A percentile compares a stretch with the other conserved stretches of the same genome.
These are phyloP conservation scores for Volucella inanis DNA, from an alignment of 2,888 invertebrate genomes.

Conservation along the genomic window DNA sequence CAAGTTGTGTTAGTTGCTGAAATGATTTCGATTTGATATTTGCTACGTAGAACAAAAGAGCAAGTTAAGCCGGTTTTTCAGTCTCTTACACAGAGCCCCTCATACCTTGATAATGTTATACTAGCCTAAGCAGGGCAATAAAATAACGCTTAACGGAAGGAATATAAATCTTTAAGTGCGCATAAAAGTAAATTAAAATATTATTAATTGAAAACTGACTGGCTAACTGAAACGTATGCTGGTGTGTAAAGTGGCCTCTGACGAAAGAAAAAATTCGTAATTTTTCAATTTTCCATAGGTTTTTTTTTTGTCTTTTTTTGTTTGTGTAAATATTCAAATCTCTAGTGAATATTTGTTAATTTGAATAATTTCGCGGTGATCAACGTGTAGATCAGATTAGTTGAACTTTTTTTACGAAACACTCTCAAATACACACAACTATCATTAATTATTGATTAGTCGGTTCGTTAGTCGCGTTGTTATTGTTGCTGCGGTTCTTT, in stretches of 20 bases:
- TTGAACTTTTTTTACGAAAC: slow-evolving; percentile 55
- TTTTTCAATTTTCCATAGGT: not conserved
- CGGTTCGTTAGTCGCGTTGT: slow-evolving; percentile 14
- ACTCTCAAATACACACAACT: slow-evolving; percentile 10
- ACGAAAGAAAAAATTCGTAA: slow-evolving; percentile 31
- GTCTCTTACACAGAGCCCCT: slow-evolving; percentile 28
- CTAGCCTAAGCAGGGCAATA: slow-evolving; percentile 29
- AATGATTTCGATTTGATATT: slow-evolving; percentile 52
- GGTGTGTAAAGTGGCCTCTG: not conserved
- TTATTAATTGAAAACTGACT: slow-evolving; percentile 16
- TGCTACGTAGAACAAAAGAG: slow-evolving; percentile 56
- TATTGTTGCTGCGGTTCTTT: slow-evolving; percentile 14
- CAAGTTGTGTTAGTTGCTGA: slow-evolving; percentile 18
- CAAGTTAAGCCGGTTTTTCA: slow-evolving; percentile 68
- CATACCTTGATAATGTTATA: slow-evolving; percentile 12
- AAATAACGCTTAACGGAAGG: slow-evolving; percentile 41
- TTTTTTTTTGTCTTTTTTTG: too few relatives aligned
- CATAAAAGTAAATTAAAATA: slow-evolving; percentile 54
- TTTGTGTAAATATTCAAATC: slow-evolving; percentile 64
- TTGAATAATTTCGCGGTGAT: slow-evolving; percentile 67
- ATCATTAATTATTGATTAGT: slow-evolving; percentile 22
- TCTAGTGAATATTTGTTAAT: slow-evolving; percentile 53
- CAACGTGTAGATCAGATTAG: slow-evolving; percentile 51
- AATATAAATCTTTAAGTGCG: slow-evolving; percentile 58
- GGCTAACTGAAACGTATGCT: not conserved